Conservation (phyloP, 2,113 vertebrate species). For the Hypomesus transpacificus region DNA sequence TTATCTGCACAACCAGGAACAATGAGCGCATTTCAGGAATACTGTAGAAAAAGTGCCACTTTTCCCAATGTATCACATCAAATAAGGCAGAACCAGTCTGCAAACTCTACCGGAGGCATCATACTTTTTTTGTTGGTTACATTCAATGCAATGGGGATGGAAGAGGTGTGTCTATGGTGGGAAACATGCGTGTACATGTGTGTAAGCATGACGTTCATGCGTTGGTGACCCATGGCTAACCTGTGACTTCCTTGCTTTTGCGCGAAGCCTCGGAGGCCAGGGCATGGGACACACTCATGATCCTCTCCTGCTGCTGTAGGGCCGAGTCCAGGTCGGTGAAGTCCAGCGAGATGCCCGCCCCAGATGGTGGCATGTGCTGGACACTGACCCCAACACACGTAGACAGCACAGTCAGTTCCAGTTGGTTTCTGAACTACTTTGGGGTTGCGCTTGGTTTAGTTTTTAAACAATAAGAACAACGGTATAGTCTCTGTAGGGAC, state of each 20-base stretch:
- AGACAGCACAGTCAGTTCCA: background rate
- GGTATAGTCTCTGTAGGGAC: no score
- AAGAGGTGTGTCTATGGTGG: background rate
- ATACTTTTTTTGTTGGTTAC: background rate
- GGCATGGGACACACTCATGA: constrained; percentile 86
- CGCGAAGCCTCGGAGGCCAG: constrained; percentile 91
- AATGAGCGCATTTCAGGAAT: background rate
- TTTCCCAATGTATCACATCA: no score
- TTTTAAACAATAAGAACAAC: no score
- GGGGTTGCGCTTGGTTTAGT: no score
- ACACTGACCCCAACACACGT: constrained; percentile 63
- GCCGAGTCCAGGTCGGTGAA: constrained; percentile 78
- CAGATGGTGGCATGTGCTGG: constrained; percentile 70
- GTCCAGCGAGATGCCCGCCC: constrained; percentile 62
- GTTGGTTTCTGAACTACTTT: no score
- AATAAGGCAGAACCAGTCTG: no score
- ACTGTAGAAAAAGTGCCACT: no score
- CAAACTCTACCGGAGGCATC: no score
- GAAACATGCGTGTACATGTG: background rate
- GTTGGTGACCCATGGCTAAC: constrained; percentile 58
- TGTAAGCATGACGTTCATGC: background rate
- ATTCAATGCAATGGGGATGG: background rate
- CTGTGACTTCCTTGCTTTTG: constrained; percentile 91
- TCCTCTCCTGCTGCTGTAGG: constrained; percentile 87
- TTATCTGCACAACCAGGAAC: constrained; percentile 44